Percentiles rank a stretch among this genome's conserved stretches.
phyloP scores from a whole-genome alignment of 2,888 invertebrate genomes.

The Lydus trimaculatus region DNA sequence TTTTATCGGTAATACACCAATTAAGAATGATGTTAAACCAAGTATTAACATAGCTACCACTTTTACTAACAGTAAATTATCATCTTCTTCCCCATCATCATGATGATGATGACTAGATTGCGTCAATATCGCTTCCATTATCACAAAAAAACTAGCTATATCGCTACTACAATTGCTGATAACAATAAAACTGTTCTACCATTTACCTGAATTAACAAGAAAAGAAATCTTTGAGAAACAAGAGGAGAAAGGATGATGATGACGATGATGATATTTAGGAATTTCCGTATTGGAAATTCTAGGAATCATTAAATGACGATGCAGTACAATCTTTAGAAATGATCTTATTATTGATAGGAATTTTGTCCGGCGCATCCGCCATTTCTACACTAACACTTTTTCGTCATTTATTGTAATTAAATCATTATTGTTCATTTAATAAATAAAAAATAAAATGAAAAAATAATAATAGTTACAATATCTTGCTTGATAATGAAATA shows the following conservation, averaged over 20 bases:
- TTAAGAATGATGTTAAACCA: slow-evolving; percentile 65
- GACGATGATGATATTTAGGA: background rate
- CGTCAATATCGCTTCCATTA: background rate
- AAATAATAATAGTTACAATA: too few relatives aligned
- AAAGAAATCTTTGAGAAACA: background rate
- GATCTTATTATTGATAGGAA: background rate
- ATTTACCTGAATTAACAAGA: background rate
- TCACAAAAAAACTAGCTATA: background rate
- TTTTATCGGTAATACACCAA: slow-evolving; percentile 66
- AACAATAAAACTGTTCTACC: background rate
- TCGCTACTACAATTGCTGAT: background rate
- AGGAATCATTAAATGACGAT: background rate
- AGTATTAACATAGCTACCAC: slow-evolving; percentile 67
- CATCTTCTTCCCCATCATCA: slow-evolving; percentile 17
- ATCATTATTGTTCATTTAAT: too few relatives aligned
- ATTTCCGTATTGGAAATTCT: background rate
- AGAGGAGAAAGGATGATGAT: background rate
- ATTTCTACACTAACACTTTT: background rate
- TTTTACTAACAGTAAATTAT: slow-evolving; percentile 64
- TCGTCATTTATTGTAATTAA: too few relatives aligned
- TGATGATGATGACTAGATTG: background rate
- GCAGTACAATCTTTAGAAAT: too few relatives aligned
- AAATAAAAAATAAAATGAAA: too few relatives aligned
- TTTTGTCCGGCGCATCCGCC: background rate
- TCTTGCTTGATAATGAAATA: too few relatives aligned